Base-by-base conservation (phyloP, 2,888 invertebrate species). In the Parnassius smintheus region DNA sequence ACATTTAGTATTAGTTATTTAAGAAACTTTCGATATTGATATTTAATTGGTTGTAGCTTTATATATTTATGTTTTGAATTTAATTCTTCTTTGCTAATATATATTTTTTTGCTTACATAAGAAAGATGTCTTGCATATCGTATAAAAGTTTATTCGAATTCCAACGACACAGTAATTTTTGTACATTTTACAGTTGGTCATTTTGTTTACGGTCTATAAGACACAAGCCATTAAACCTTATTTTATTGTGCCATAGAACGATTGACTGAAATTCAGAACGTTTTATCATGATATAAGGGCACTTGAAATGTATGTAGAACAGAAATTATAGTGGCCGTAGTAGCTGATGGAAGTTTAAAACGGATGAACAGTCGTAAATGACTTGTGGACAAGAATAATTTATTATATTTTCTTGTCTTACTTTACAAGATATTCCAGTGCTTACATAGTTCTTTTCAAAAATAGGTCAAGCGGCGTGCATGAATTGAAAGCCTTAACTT, bases 151-250 rank as follows among this genome's bases (percentile, higher is more conserved):
- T 50, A 62, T 54, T 9, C 44, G 42, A 54, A 63, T 63, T 56
- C 45, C 56, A 59, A 56, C 51, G 45, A 22, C 52, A 11, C 48
- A 18, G 56, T 59, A 55, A 54, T 59, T 59, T 59, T 52, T 42
- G 46, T 56, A 18, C 42, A 56, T 64, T 64, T 64, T 59, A 55
- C 49, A 52, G 56, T 51, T 56, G 59, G 63, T 56, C 56, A 59
- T 64, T 59, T 59, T 59, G 56, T 56, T 59, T 41, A 55, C 50
- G 9, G 59, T 41, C 56, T 44, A 64, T 64, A 64, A 64, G 59
- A 59, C 41, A 50, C 12, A 25, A 56, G 48, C 59, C 50, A 52
- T 59, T 64, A 64, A 63, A 64, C 56, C 59, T 56, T 46, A 59
- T 46, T 59, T 63, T 63, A 63, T 64, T 59, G 56, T 56, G 41